Base-by-base conservation (phyloP, 2,888 invertebrate genomes). In the Actias luna region DNA sequence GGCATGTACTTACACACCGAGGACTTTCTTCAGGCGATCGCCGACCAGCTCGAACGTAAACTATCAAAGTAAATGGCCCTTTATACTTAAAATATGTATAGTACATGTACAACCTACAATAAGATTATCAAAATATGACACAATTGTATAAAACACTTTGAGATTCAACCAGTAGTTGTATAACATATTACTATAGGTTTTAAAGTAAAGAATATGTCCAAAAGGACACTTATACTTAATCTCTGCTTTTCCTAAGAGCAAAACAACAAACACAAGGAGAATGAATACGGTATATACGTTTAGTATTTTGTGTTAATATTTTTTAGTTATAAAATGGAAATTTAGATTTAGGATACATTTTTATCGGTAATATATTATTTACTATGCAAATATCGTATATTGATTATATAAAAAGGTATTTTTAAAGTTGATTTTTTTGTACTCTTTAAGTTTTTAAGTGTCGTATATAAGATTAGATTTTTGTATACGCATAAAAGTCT, bases 21-120 rank as follows among this genome's bases (percentile, higher is more conserved):
- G 91, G 97, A 98, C 84, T 98, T 98, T 93, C 91, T 98, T 63
- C 94, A 95, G 65, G 97, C 97, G 46, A 96, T 98, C 73, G 94
- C 95, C 60, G 95, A 96, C 64, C 94, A 95, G 77, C 92, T 97
- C 8, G 95, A 95, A 65, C 88, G 83, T 67, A 93, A 92, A 80
- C 79, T 93, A 60, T 71, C 83, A 2, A 84, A 87, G 75, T 87
- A 84, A 80, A 73, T 39, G 58, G 5, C 12, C 1, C 25, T 25
- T 25, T 39, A 1, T 39, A 16, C 36, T 39, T 16, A 1, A 16
- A 39, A 39, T 16, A 16, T 4, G 22, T 50, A 50, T 22, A 50
- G 25, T 22, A 25, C 12, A 50, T 25, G 5, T 18, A 7, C 18
- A n/a, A 42, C 42, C n/a, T 33, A 33, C 33, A 10, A 33, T 33